Evolutionary conservation across 2,888 invertebrate species (phyloP), one percentile per base, ranked within the genome.

Genomic region (Vanessa cardui): DNA sequence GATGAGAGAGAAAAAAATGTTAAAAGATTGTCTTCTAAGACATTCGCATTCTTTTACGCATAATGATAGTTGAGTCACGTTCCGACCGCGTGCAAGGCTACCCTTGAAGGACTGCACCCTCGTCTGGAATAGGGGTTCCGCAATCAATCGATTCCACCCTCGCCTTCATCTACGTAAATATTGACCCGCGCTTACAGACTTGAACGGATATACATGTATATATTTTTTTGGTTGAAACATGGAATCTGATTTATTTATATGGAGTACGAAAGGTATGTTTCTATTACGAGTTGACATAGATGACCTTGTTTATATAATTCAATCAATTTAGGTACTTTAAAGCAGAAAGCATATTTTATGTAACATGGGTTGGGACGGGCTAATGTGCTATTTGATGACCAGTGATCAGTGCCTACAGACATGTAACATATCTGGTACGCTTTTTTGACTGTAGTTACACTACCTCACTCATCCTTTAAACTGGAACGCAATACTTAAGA

Each of bases 141-240:
- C 76, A 72, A 76, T 75, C 80, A 82, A 89, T 89, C 89, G 89
- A 90, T 89, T 73, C 70, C 82, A 83, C 87, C 87, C 86, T 83
- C 82, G 73, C 69, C 68, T 74, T 73, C 76, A 72, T 74, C 76
- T 77, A 77, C 77, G 78, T 79, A 81, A 84, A 84, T 82, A 81
- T 85, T 85, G 80, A 85, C 83, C 81, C 80, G 82, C 80, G 80
- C 80, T 64, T 68, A n/a, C 52, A 45, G 39, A 64, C 66, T 70
- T 60, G 45, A 65, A 71, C 4, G 12, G 70, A 65, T 72, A 74
- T 44, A 64, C 26, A 60, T 60, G 21, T n/a, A 33, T 70, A 39
- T 26, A 12, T 54, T 66, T 46, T 52, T 44, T 52, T 52, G 44
- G 66, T 50, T 46, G 20, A 44, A 61, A 31, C 49, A 20, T 58